A percentile compares a stretch with the other conserved stretches of the same genome.
phyloP scores from a whole-genome alignment of 2,797 vertebrate species.

The Ambastaia sidthimunki region DNA sequence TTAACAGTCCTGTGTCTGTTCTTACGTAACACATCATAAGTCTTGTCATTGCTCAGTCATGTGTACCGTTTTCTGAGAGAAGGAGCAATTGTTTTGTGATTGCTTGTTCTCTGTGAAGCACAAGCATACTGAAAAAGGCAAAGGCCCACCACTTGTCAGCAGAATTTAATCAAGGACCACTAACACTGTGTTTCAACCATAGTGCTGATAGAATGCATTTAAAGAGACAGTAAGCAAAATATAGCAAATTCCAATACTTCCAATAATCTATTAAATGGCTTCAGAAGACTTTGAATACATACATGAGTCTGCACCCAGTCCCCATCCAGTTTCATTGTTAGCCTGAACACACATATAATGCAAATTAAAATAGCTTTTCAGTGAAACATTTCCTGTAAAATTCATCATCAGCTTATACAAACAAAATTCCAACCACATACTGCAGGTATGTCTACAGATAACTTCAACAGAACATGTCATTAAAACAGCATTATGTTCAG shows the following conservation, averaged over 20 bases:
- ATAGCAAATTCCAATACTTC: background rate
- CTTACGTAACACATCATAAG: slow-evolving; percentile 6
- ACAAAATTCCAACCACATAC: background rate
- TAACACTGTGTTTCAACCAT: too few species aligned
- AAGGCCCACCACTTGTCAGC: too few species aligned
- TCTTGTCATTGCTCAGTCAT: slow-evolving; percentile 18
- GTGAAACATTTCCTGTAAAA: background rate
- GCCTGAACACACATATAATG: too few species aligned
- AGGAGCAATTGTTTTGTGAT: slow-evolving; percentile 5
- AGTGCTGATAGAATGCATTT: too few species aligned
- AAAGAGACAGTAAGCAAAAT: background rate
- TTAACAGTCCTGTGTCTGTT: background rate
- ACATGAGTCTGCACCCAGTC: background rate
- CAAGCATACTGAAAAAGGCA: background rate
- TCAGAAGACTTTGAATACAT: too few species aligned
- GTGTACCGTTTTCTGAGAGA: background rate
- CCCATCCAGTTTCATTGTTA: background rate
- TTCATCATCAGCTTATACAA: background rate
- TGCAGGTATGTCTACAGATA: background rate
- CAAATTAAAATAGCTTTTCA: background rate
- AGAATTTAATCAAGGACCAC: background rate
- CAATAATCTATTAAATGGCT: too few species aligned
- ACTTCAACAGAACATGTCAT: background rate
- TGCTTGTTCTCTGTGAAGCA: background rate
- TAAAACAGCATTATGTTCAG: background rate